phyloP scores from a whole-genome alignment of 2,888 invertebrate species.

The Diachrysia chrysitis region DNA sequence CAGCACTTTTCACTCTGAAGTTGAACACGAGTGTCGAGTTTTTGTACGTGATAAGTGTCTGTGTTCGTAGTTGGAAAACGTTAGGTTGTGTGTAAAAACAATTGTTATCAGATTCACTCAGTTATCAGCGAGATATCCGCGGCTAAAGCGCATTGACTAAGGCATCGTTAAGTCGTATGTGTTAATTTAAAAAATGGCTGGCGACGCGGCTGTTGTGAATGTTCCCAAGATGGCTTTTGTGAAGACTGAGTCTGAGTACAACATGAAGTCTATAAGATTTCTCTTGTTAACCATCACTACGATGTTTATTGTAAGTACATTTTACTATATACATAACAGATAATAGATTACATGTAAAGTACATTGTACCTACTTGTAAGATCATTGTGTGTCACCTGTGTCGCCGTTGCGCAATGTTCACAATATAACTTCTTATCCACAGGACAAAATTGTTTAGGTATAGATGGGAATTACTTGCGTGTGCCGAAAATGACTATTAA shows the following conservation, averaged over 20 bases:
- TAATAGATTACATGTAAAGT: background rate
- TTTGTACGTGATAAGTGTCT: slow-evolving; percentile 11
- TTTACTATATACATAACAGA: background rate
- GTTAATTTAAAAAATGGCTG: slow-evolving; percentile 43
- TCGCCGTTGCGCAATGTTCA: background rate
- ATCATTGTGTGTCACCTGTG: background rate
- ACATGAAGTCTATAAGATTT: slow-evolving; percentile 85
- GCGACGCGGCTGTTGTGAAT: slow-evolving; percentile 48
- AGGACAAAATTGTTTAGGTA: too few species aligned
- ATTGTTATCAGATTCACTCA: slow-evolving; percentile 65
- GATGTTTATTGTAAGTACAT: slow-evolving; percentile 84
- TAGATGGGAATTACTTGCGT: too few species aligned
- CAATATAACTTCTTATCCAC: too few species aligned
- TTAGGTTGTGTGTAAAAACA: slow-evolving; percentile 50
- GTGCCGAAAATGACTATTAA: too few species aligned
- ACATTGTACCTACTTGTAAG: background rate
- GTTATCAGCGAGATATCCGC: slow-evolving; percentile 63
- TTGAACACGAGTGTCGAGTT: slow-evolving; percentile 17
- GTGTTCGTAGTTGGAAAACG: slow-evolving; percentile 44
- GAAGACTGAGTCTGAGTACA: slow-evolving; percentile 82
- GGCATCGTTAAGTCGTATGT: slow-evolving; percentile 36
- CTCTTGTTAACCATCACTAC: slow-evolving; percentile 82
- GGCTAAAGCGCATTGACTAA: slow-evolving; percentile 43
- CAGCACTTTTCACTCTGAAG: slow-evolving; percentile 13
- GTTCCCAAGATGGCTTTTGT: slow-evolving; percentile 74